Conservation (phyloP, 2,888 invertebrate species). For the Trilocha varians region DNA sequence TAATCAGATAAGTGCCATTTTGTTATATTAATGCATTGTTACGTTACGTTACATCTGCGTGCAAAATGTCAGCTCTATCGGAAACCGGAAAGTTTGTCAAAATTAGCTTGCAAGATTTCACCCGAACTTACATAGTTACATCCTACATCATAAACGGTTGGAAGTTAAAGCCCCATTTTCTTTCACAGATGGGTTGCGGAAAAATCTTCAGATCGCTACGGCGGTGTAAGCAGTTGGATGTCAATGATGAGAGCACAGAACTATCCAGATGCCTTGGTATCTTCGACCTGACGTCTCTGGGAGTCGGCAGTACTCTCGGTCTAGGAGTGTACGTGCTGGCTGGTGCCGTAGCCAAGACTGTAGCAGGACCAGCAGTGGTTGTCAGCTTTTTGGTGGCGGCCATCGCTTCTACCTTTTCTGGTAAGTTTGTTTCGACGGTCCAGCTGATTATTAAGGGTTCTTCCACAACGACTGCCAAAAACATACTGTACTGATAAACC, state of each 20-base stretch:
- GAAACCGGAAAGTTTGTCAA: too few species aligned
- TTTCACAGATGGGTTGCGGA: conserved; percentile 46
- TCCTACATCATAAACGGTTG: too few species aligned
- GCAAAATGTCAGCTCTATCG: too few species aligned
- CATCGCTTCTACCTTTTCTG: conserved; percentile 92
- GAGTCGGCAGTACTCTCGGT: conserved; percentile 91
- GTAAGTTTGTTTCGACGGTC: conserved; percentile 56
- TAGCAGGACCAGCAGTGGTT: conserved; percentile 93
- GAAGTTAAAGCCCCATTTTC: too few species aligned
- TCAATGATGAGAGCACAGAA: conserved; percentile 47
- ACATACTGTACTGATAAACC: too few species aligned
- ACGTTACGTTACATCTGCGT: too few species aligned
- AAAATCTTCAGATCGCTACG: conserved; percentile 43
- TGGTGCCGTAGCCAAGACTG: conserved; percentile 88
- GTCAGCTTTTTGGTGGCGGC: conserved; percentile 94
- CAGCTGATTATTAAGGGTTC: too few species aligned
- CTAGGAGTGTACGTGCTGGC: conserved; percentile 96
- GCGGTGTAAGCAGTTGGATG: conserved; percentile 63
- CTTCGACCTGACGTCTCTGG: conserved; percentile 89
- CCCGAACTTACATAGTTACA: too few species aligned
- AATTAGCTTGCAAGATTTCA: too few species aligned
- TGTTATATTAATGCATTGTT: too few species aligned
- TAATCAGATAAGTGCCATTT: too few species aligned
- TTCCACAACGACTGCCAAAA: too few species aligned
- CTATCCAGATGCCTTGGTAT: conserved; percentile 82